Base-by-base conservation (phyloP, 2,888 invertebrate species). In the Ophion ventricosus region DNA sequence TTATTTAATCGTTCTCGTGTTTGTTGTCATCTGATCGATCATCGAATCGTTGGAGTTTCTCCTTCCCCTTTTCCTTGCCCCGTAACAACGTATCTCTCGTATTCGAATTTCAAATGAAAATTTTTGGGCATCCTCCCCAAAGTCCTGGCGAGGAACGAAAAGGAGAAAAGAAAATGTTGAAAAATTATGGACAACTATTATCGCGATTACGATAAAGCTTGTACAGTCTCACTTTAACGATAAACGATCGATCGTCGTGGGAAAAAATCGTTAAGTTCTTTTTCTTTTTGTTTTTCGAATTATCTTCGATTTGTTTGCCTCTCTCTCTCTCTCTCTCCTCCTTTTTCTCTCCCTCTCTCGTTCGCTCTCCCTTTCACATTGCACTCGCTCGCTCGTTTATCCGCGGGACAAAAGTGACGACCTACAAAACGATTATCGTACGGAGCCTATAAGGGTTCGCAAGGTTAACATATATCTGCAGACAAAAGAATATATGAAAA, bases 151-250 rank as follows among this genome's bases (percentile, higher is more conserved):
- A 70, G 49, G 29, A 84, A 85, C 84, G 85, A 87, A 85, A 82
- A 89, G 86, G 78, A 82, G 86, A 84, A 64, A 59, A 64, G 26
- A 84, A 59, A 64, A 63, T 83, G 83, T 87, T 80, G 85, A 89
- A 88, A 89, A 91, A 93, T 92, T 92, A 93, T 93, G 93, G 93
- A 93, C 93, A 93, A 93, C 92, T 92, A 88, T 92, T 92, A 88
- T 88, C 88, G 88, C 82, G 87, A 85, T 87, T 86, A 85, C 83
- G 84, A 87, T 86, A 81, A 87, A 88, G 87, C 85, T 85, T 86
- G 88, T 80, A 66, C 29, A 49, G 29, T 85, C 85, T 88, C 89
- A 90, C 89, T 90, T 84, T 87, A 78, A 88, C 77, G 80, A 81
- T 83, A 86, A 88, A 88, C 86, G 86, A 88, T 72, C 57, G 57